A percentile compares a stretch with the other conserved stretches of the same genome.
Conservation (phyloP, 2,113 vertebrate genomes). For the Piprites chloris region DNA sequence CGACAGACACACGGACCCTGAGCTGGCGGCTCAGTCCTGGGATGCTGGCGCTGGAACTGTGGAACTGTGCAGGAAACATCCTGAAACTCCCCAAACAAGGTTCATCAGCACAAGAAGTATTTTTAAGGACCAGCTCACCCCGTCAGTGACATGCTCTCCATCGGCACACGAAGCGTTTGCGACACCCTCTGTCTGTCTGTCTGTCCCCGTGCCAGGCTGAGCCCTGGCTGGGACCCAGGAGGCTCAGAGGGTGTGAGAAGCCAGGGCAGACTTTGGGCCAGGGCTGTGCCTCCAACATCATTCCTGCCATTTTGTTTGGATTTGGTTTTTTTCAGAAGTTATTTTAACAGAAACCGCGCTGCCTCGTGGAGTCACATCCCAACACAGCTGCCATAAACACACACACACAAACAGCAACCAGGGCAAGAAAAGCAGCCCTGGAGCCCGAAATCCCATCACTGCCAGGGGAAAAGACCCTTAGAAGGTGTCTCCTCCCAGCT, state of each 20-base stretch:
- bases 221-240: neutral
- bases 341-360: neutral
- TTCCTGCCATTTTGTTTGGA: neutral
- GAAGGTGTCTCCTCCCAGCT: neutral
- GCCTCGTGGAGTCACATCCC: neutral
- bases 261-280: neutral
- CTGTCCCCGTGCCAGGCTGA: neutral
- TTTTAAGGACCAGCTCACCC: neutral
- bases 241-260: neutral
- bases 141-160: fast-evolving
- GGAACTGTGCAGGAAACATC: fast-evolving
- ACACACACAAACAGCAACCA: fast-evolving
- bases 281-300: neutral
- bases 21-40: fast-evolving
- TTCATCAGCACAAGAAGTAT: fast-evolving
- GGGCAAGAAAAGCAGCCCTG: neutral
- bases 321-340: neutral
- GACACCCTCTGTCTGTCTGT: neutral
- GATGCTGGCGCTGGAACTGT: neutral
- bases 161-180: neutral
- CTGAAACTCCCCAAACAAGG: fast-evolving
- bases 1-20: fast-evolving
- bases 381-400: neutral
- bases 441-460: neutral
- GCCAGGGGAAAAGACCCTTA: neutral